Conservation (phyloP, 2,113 vertebrate genomes). For the Benthochromis sp. region DNA sequence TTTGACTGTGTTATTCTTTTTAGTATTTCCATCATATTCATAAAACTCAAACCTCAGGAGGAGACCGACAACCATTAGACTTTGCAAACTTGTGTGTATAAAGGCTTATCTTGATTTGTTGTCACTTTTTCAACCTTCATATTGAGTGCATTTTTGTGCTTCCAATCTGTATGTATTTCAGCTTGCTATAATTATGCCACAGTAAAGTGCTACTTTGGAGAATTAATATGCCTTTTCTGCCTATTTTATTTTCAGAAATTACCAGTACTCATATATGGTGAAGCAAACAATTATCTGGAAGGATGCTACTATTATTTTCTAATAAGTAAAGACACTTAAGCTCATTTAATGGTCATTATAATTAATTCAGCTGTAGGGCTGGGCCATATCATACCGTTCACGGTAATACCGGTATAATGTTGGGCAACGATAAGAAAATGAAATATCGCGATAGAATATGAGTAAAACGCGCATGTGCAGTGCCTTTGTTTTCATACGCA, state of each 20-base stretch:
- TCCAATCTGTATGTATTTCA: background rate
- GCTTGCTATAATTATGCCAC: background rate
- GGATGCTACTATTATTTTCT: background rate
- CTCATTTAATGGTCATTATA: background rate
- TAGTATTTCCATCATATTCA: background rate
- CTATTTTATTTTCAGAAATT: background rate
- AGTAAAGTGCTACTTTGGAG: background rate
- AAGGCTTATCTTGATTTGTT: background rate
- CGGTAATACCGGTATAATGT: fast-evolving
- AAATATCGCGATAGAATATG: fast-evolving
- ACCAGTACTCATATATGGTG: background rate
- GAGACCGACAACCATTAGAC: background rate
- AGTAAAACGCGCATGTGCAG: background rate
- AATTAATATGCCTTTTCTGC: background rate
- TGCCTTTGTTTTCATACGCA: background rate
- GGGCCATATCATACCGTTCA: background rate
- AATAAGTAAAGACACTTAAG: background rate
- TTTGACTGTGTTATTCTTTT: background rate
- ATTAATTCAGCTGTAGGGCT: background rate
- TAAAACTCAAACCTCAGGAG: background rate
- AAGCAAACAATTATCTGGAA: background rate
- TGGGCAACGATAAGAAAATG: background rate
- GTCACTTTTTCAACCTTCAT: background rate
- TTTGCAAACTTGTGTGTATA: background rate
- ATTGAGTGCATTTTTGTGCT: background rate